These are phyloP conservation scores for Troides helena DNA, from an alignment of 2,888 invertebrate species.

Conservation along the genomic window DNA sequence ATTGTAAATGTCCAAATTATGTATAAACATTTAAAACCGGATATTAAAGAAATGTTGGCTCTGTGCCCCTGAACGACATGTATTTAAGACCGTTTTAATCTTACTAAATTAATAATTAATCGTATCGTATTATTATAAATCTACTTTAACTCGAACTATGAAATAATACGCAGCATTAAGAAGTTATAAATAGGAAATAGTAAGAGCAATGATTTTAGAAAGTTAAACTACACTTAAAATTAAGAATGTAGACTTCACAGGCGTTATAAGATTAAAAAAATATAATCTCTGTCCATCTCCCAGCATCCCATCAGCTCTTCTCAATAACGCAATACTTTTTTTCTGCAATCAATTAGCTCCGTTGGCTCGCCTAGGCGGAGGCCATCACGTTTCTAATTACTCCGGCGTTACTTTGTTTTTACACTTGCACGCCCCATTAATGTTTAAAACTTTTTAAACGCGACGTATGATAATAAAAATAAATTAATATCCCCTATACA, in stretches of 20 bases:
- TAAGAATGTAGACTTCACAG: neutral
- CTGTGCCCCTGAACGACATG: too few species aligned
- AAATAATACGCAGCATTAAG: too few species aligned
- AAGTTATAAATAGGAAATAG: neutral
- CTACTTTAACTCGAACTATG: too few species aligned
- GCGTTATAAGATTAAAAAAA: neutral
- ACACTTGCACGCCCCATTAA: conserved; percentile 14
- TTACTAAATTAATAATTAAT: too few species aligned
- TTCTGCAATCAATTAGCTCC: conserved; percentile 32
- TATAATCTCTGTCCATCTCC: neutral
- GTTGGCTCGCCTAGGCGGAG: conserved; percentile 24
- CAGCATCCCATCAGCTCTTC: conserved; percentile 8
- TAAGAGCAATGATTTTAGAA: neutral
- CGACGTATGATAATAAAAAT: neutral
- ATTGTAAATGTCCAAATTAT: too few species aligned
- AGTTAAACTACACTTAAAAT: neutral
- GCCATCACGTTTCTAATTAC: conserved; percentile 38
- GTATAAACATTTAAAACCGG: too few species aligned
- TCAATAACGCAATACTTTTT: conserved; percentile 26
- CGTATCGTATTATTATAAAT: too few species aligned
- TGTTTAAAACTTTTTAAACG: neutral
- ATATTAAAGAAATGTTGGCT: too few species aligned
- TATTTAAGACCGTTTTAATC: too few species aligned
- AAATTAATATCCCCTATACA: neutral
- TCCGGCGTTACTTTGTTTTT: conserved; percentile 31